Conservation (phyloP, 1,140 invertebrate species). For the Amyelois transitella region DNA sequence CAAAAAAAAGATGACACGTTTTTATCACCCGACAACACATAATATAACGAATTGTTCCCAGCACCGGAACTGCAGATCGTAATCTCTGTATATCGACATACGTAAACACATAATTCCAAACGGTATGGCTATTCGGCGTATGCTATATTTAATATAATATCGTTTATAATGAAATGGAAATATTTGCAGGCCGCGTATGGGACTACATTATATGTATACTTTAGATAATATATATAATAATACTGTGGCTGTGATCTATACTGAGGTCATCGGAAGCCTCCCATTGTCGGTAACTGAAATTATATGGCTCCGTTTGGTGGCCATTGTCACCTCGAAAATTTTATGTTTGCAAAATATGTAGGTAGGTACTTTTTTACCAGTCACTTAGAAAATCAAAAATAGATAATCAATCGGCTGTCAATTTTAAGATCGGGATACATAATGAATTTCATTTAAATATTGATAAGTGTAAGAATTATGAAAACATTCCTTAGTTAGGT, state of each 20-base stretch:
- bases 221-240: no score
- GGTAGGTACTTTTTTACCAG: no score
- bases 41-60: not conserved
- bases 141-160: not conserved
- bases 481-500: no score
- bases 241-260: no score
- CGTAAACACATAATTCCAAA: not conserved
- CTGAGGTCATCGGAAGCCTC: not conserved
- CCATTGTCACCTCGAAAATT: no score
- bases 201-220: no score
- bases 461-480: no score
- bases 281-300: not conserved
- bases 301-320: not conserved
- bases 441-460: no score
- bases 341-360: no score
- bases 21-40: not conserved
- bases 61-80: not conserved
- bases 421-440: no score
- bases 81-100: not conserved
- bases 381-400: no score
- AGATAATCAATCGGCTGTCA: no score
- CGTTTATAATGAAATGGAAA: not conserved
- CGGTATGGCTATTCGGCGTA: not conserved
- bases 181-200: not conserved
- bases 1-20: not conserved